Conservation (phyloP, 2,113 vertebrate species). For the Rhinoptilus africanus region DNA sequence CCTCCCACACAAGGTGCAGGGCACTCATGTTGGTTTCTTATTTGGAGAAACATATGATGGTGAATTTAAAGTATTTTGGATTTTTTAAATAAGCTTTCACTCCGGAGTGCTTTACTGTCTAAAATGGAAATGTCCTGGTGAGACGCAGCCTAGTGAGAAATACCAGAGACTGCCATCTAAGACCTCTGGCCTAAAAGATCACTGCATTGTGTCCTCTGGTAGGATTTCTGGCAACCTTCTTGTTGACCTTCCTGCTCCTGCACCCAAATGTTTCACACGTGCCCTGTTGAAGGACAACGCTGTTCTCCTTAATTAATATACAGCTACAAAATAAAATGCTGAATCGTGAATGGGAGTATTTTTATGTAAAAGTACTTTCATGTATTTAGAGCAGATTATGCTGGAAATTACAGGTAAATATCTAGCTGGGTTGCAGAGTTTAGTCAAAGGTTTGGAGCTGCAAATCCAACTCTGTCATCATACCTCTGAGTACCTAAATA, state of each 20-base stretch:
- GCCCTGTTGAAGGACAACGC: neutral
- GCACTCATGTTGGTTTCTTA: neutral
- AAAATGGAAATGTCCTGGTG: neutral
- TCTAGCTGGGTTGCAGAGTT: neutral
- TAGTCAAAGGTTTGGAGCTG: neutral
- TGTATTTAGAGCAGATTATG: rapidly evolving
- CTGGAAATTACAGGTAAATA: neutral
- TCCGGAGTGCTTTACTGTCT: neutral
- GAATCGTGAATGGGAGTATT: neutral
- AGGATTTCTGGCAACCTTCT: neutral
- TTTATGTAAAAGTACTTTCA: neutral
- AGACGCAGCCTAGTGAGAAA: neutral
- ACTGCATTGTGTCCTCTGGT: neutral
- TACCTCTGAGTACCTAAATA: neutral
- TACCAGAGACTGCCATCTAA: neutral
- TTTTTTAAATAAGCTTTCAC: neutral
- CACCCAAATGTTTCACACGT: neutral
- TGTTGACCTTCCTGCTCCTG: neutral
- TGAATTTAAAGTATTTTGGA: neutral
- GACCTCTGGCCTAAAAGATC: neutral
- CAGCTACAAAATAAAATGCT: neutral
- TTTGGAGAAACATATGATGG: neutral
- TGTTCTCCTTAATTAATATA: neutral
- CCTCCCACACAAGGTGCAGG: neutral
- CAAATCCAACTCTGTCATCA: neutral